Evolutionary conservation across 2,888 invertebrate genomes (phyloP), one percentile per base, ranked within the genome.

Genomic region (Agonopterix arenella): DNA sequence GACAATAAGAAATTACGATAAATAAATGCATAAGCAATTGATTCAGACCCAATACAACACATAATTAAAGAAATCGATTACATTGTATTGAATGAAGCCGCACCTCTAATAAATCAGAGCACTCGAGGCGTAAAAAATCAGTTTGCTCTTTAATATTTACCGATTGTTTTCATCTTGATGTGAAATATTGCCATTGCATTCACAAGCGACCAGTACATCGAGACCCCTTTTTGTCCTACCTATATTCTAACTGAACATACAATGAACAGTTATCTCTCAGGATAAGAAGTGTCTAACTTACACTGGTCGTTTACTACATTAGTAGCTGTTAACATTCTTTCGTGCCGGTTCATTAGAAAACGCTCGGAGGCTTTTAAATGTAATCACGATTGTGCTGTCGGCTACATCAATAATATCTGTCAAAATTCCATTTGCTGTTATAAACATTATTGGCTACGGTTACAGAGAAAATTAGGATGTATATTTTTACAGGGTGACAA

Each of bases 271-370:
- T 40, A n/a, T 40, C 9, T 40, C 3, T n/a, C 10, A 40, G n/a
- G 40, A 40, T 40, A 40, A 40, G n/a, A 40, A 10, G 40, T 9
- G n/a, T 40, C 64, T 67, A 56, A 41, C 7, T 38, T 60, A 57
- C 48, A 55, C 41, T 70, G 66, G 73, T 56, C 55, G 44, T 56
- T 60, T 51, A 60, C 50, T 53, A 61, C 57, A 69, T 70, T 72
- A 75, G 68, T 71, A 67, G 70, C 66, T 68, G 68, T 70, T 69
- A 69, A 71, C 66, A 74, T 73, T 72, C 66, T 66, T 64, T 58
- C 64, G 64, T 66, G 64, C 70, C 62, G 68, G 67, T 75, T 74
- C 72, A 73, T 77, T 77, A 73, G 68, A 69, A 68, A 69, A 57
- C 57, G 64, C 70, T 64, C 51, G 57, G 56, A 70, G 76, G 67